These are phyloP conservation scores for Microtus montanus DNA, from an alignment of 2,113 vertebrate genomes.

Conservation along the genomic window DNA sequence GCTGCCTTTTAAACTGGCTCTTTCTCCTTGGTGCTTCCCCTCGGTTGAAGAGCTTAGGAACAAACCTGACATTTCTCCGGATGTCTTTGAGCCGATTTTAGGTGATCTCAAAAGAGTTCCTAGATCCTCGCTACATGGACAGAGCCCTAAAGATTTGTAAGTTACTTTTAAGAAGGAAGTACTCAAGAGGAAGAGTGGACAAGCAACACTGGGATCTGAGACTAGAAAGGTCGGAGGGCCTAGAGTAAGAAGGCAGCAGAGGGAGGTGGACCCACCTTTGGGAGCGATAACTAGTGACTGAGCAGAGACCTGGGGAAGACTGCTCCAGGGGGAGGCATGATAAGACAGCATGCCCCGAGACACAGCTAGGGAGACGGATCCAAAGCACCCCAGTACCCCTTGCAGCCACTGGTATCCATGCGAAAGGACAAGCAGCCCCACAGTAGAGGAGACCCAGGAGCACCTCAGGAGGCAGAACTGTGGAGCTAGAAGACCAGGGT, in stretches of 20 bases:
- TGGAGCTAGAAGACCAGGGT: rapidly evolving
- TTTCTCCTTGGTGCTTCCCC: not conserved
- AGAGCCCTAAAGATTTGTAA: not conserved
- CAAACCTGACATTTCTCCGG: not conserved
- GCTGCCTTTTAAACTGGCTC: not conserved
- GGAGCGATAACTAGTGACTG: not conserved
- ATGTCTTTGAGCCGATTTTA: not conserved
- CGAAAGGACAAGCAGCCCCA: too few species aligned
- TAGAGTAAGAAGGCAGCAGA: not conserved
- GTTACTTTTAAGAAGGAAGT: too few species aligned
- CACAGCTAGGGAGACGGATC: not conserved
- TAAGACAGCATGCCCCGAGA: not conserved
- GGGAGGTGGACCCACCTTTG: not conserved
- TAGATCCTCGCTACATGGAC: not conserved
- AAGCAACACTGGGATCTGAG: not conserved
- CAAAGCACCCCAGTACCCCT: not conserved
- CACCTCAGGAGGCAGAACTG: not conserved
- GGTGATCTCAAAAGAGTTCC: not conserved
- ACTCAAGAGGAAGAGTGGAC: not conserved
- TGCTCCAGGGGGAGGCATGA: rapidly evolving
- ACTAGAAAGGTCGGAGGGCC: too few species aligned
- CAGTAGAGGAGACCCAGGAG: rapidly evolving
- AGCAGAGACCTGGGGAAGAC: not conserved
- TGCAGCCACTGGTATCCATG: rapidly evolving
- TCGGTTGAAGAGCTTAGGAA: not conserved